Conservation (phyloP, 30 jellyfish, hydroid and myxozoan genomes). For the Morbakka virulenta region DNA sequence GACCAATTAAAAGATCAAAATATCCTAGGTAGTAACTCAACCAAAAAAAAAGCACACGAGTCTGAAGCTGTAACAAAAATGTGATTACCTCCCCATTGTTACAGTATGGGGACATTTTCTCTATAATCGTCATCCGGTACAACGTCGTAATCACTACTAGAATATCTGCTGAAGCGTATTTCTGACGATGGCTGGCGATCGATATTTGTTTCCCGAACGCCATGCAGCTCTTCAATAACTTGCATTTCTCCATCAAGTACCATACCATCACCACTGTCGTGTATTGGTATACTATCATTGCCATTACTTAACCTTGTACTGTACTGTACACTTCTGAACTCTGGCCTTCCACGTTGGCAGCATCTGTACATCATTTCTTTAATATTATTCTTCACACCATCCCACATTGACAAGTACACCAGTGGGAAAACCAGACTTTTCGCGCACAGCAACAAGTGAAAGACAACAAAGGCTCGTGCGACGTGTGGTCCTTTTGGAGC, state of each 20-base stretch:
- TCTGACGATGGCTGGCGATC: too few relatives aligned
- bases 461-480: not conserved
- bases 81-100: too few relatives aligned
- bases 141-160: not conserved
- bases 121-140: not conserved
- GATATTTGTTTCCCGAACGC: not conserved
- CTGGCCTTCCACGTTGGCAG: not conserved
- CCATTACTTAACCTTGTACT: not conserved
- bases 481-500: not conserved
- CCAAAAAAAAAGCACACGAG: too few relatives aligned
- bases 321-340: not conserved
- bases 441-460: not conserved
- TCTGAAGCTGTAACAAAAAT: too few relatives aligned
- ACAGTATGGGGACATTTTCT: not conserved
- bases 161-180: not conserved
- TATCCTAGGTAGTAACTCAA: too few relatives aligned
- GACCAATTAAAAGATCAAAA: too few relatives aligned
- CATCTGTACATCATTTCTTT: not conserved
- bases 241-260: not conserved
- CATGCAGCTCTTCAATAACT: not conserved
- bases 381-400: not conserved
- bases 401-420: not conserved
- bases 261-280: not conserved
- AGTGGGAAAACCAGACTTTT: not conserved
- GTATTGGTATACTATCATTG: not conserved